Conservation (phyloP, 2,797 vertebrate genomes). For the Hemitrygon akajei region DNA sequence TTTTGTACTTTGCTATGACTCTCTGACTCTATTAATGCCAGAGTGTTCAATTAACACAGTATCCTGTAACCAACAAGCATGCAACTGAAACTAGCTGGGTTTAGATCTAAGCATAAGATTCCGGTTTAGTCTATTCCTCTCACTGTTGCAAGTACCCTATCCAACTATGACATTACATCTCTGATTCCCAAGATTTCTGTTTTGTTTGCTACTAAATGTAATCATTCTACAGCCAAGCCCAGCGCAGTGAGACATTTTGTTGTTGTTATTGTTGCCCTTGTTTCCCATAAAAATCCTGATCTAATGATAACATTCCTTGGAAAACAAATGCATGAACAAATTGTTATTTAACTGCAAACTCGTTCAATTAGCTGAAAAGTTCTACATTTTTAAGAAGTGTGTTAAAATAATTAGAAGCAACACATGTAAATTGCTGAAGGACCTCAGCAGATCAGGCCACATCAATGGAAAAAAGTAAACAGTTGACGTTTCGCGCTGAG, state of each 20-base stretch:
- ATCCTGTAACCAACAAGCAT: background rate
- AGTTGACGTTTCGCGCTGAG: too few relatives aligned
- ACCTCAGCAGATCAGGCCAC: too few relatives aligned
- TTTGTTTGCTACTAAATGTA: background rate
- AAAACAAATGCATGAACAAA: background rate
- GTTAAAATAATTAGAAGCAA: background rate
- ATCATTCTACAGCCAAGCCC: background rate
- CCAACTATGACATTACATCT: background rate
- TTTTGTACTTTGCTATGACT: too few relatives aligned
- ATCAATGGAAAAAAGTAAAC: too few relatives aligned
- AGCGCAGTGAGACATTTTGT: background rate
- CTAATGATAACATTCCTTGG: background rate
- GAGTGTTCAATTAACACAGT: background rate
- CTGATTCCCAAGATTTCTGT: background rate
- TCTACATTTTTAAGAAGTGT: background rate
- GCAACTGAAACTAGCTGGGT: background rate
- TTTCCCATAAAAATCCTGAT: background rate
- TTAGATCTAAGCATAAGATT: background rate
- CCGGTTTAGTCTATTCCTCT: background rate
- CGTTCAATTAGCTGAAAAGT: background rate
- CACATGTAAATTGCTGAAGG: too few relatives aligned
- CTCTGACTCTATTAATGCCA: background rate
- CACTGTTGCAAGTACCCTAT: background rate
- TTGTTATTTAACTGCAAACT: background rate
- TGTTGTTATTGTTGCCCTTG: background rate